Evolutionary conservation across 1,140 invertebrate species (phyloP).

Genomic region (Rhagoletis zephyria): DNA sequence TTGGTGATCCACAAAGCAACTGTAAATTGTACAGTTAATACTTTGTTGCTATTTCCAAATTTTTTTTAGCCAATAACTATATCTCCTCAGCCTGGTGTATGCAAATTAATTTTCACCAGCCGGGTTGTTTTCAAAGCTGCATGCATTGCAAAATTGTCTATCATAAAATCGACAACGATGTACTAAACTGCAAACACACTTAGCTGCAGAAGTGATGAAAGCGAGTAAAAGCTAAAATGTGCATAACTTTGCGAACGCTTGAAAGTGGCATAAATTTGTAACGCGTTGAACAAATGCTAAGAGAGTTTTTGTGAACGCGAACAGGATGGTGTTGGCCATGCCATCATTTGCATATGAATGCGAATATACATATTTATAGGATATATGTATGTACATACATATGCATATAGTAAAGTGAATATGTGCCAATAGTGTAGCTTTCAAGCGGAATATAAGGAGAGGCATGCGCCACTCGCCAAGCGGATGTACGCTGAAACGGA

Average conservation of each 20-base stretch:
- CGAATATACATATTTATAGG: not conserved
- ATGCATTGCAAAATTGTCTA: conserved; percentile 29
- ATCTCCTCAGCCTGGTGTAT: not conserved
- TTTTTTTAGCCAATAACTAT: too few species aligned
- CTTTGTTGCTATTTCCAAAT: too few species aligned
- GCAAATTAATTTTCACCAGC: not conserved
- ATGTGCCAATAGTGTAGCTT: too few species aligned
- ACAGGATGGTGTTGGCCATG: conserved; percentile 7
- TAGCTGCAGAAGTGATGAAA: not conserved
- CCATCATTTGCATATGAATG: conserved; percentile 9
- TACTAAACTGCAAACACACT: not conserved
- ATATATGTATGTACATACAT: not conserved
- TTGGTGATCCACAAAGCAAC: too few species aligned
- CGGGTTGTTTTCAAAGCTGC: not conserved
- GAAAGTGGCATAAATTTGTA: conserved; percentile 57
- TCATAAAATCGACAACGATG: conserved; percentile 24
- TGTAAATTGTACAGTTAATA: too few species aligned
- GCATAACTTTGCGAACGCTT: conserved; percentile 42
- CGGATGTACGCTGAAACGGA: not conserved
- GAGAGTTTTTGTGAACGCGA: conserved; percentile 42
- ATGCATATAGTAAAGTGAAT: too few species aligned
- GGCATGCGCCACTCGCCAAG: conserved; percentile 1
- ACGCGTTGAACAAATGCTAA: conserved; percentile 55
- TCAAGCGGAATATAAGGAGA: not conserved
- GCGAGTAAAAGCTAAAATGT: conserved; percentile 13